Percentiles rank a stretch among this genome's conserved stretches.
phyloP scores from a whole-genome alignment of 2,113 vertebrate species.

The Cacatua alba region DNA sequence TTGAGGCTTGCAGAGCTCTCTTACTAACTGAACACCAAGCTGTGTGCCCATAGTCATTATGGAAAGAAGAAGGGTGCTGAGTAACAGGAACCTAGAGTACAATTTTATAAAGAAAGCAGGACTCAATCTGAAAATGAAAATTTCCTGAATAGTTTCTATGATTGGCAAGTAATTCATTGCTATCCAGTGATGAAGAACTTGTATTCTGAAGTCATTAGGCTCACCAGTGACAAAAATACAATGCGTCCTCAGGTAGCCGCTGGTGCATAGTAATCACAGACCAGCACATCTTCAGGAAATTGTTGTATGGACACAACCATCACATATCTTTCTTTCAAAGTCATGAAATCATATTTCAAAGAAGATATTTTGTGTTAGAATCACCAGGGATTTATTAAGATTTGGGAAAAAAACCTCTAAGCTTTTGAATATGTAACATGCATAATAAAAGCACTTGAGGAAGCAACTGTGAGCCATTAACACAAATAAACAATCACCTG shows the following conservation, averaged over 20 bases:
- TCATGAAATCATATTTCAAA: background rate
- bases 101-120: background rate
- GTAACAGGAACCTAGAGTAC: background rate
- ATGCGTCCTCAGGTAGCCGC: background rate
- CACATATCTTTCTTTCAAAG: background rate
- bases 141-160: background rate
- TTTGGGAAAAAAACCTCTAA: background rate
- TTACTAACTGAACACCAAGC: background rate
- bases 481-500: background rate
- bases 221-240: background rate
- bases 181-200: background rate
- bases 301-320: background rate
- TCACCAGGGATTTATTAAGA: background rate
- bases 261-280: background rate
- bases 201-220: background rate
- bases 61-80: background rate
- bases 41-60: rapidly evolving
- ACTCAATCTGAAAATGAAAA: background rate
- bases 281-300: background rate
- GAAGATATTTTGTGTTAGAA: background rate
- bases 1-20: background rate
- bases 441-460: background rate
- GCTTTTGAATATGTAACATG: background rate
- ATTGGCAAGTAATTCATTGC: background rate
- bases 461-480: background rate